A percentile compares a stretch with the other conserved stretches of the same genome.
phyloP scores from a whole-genome alignment of 92 coral and sea anemone genomes.

The Chrysogorgia sp. region DNA sequence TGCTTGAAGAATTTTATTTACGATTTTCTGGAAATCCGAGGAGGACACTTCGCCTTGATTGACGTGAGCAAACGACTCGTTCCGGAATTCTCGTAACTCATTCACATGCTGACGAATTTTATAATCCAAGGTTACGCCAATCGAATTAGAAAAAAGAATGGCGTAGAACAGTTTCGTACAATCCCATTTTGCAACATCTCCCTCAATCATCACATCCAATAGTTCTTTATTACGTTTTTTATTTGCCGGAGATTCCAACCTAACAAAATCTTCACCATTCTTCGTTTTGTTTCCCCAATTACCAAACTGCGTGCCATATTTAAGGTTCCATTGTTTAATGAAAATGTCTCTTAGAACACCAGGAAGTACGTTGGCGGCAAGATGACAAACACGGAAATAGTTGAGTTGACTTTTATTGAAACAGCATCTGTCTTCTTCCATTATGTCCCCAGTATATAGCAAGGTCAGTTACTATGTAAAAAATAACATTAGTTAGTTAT shows the following conservation, averaged over 20 bases:
- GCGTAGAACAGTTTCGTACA: slow-evolving; percentile 52
- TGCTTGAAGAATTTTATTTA: slow-evolving; percentile 29
- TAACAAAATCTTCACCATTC: slow-evolving; percentile 35
- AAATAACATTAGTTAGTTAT: no score
- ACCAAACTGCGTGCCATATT: slow-evolving; percentile 1
- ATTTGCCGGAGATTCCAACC: slow-evolving; percentile 10
- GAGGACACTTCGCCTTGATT: slow-evolving; percentile 30
- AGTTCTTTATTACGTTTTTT: slow-evolving; percentile 16
- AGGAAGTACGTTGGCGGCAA: slow-evolving; percentile 33
- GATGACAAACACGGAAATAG: slow-evolving; percentile 40
- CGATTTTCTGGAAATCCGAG: slow-evolving; percentile 23
- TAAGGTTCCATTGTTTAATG: slow-evolving; percentile 7
- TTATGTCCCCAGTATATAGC: no score
- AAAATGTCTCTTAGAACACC: slow-evolving; percentile 9
- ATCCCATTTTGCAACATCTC: slow-evolving; percentile 22
- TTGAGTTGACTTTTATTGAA: slow-evolving; percentile 27
- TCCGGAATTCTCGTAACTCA: slow-evolving; percentile 32
- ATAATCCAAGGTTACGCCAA: slow-evolving; percentile 34
- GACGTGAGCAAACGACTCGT: slow-evolving; percentile 39
- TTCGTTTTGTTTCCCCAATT: slow-evolving; percentile 1
- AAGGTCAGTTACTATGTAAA: no score
- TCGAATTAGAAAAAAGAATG: slow-evolving; percentile 51
- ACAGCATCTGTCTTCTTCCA: slow-evolving; percentile 31
- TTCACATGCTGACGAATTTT: slow-evolving; percentile 11
- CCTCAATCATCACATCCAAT: slow-evolving; percentile 10